Evolutionary conservation across 2,113 vertebrate genomes (phyloP).

Genomic region (Ploceus nigricollis): DNA sequence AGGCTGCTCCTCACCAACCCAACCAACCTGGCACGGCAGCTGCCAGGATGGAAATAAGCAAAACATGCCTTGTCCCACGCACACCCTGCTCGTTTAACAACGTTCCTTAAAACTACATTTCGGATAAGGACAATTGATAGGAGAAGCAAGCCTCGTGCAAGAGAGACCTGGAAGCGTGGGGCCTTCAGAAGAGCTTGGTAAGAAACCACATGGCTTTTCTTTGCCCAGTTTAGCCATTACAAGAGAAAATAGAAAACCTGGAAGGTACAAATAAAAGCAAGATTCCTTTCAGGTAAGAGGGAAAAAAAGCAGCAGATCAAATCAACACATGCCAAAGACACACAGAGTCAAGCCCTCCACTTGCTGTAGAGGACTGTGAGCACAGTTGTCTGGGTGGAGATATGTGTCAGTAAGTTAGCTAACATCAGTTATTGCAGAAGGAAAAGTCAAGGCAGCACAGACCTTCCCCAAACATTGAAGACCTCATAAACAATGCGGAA

Average conservation of each 20-base stretch:
- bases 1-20: not conserved
- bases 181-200: conserved; percentile 12
- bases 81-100: not conserved
- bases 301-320: not conserved
- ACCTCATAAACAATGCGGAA: conserved; percentile 46
- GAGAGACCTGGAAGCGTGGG: not conserved
- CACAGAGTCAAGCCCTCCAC: not conserved
- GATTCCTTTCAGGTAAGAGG: not conserved
- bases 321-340: not conserved
- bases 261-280: conserved; percentile 7
- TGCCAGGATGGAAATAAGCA: not conserved
- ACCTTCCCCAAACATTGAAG: conserved; percentile 51
- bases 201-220: not conserved
- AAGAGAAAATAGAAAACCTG: conserved; percentile 18
- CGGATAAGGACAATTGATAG: not conserved
- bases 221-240: not conserved
- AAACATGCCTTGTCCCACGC: not conserved
- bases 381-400: conserved; percentile 32
- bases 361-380: not conserved
- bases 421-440: conserved; percentile 33
- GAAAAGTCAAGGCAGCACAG: conserved; percentile 39
- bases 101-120: not conserved
- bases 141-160: conserved; percentile 28
- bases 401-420: conserved; percentile 34
- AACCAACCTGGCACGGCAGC: not conserved